These are phyloP conservation scores for Thunnus albacares DNA, from an alignment of 2,797 vertebrate species.

Conservation along the genomic window DNA sequence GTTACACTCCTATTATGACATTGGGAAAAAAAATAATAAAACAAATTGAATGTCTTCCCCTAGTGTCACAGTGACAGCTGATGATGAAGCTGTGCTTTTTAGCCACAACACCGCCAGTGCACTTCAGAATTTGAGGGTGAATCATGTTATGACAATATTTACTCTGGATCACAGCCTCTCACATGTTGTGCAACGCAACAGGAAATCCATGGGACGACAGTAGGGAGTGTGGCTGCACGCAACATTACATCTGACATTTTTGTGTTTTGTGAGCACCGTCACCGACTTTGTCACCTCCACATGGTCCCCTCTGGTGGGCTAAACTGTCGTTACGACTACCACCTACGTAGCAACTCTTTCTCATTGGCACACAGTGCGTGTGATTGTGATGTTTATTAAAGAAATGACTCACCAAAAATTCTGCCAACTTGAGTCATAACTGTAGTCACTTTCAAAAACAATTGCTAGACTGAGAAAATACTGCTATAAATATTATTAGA, in stretches of 20 bases:
- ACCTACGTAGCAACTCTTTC: background rate
- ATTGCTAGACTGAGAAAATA: background rate
- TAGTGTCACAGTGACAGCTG: conserved; percentile 2
- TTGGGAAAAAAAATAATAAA: background rate
- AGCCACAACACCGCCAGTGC: conserved; percentile 9
- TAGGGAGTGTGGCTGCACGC: conserved; percentile 41
- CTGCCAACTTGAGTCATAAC: background rate
- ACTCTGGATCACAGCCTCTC: conserved; percentile 39
- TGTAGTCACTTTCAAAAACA: background rate
- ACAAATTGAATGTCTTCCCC: background rate
- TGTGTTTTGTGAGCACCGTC: background rate
- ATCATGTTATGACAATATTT: conserved; percentile 60
- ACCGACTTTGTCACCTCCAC: conserved; percentile 3
- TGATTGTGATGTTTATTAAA: background rate
- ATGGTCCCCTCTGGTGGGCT: background rate
- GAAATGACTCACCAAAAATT: conserved; percentile 3
- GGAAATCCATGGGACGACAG: conserved; percentile 40
- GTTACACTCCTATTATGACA: background rate
- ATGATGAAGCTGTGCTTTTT: conserved; percentile 17
- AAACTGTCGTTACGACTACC: conserved; percentile 1
- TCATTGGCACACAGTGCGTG: conserved; percentile 11
- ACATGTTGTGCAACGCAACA: conserved; percentile 54
- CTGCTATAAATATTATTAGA: background rate
- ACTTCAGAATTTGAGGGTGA: conserved; percentile 39
- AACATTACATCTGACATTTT: conserved; percentile 11